Percentiles rank a stretch among this genome's conserved stretches.
phyloP scores from a whole-genome alignment of 2,888 invertebrate species.

The Heliconius aoede region DNA sequence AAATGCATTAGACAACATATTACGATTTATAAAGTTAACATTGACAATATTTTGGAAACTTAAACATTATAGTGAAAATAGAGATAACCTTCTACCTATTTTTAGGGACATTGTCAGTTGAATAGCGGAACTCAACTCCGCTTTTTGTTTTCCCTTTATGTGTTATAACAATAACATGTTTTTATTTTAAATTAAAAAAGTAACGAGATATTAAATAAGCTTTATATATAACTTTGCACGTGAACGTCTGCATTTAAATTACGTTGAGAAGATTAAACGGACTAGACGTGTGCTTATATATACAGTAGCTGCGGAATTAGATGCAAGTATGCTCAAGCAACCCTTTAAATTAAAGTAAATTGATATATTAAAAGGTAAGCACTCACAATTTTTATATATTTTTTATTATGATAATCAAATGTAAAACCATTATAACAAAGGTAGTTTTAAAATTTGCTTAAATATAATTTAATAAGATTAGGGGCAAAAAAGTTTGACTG shows the following conservation, averaged over 20 bases:
- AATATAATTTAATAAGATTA: too few relatives aligned
- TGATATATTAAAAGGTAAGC: background rate
- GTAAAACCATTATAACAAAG: background rate
- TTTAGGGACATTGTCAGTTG: background rate
- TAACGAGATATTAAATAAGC: background rate
- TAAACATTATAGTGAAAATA: background rate
- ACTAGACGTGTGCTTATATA: constrained; percentile 9
- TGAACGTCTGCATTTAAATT: constrained; percentile 12
- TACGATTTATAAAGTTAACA: background rate
- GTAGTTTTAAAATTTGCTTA: too few relatives aligned
- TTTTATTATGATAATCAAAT: background rate
- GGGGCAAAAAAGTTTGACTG: too few relatives aligned
- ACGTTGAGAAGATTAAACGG: constrained; percentile 16
- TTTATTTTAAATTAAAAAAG: background rate
- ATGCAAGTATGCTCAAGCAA: constrained; percentile 10
- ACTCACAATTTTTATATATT: background rate
- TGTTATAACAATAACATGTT: background rate
- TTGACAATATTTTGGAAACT: background rate
- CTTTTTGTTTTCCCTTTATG: background rate
- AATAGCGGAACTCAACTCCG: background rate
- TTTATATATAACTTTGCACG: background rate
- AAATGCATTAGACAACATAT: background rate
- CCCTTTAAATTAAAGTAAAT: background rate
- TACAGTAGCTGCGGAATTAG: constrained; percentile 5
- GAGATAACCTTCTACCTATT: background rate